Conservation (phyloP, 1,140 invertebrate species). For the Drosophila willistoni region DNA sequence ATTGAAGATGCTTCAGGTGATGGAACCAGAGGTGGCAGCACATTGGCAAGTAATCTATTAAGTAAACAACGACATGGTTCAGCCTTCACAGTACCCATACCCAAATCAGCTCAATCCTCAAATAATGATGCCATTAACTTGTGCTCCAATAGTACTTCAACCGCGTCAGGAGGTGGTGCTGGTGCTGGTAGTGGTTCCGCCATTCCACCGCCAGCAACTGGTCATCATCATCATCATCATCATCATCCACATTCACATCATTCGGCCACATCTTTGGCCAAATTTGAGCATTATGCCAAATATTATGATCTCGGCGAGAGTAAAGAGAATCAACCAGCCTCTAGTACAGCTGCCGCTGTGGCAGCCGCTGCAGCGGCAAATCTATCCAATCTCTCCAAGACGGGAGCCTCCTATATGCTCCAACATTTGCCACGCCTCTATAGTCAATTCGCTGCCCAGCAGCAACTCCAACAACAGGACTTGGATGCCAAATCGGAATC, state of each 20-base stretch:
- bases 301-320: slow-evolving; percentile 78
- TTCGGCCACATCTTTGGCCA: slow-evolving; percentile 41
- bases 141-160: slow-evolving; percentile 32
- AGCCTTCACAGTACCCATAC: slow-evolving; percentile 87
- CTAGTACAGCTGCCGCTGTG: slow-evolving; percentile 58
- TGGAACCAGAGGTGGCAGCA: neutral
- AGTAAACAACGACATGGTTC: slow-evolving; percentile 85
- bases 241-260: neutral
- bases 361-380: slow-evolving; percentile 62
- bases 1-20: slow-evolving; percentile 2
- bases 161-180: too few relatives aligned
- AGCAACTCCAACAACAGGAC: slow-evolving; percentile 52
- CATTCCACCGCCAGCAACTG: neutral
- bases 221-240: neutral
- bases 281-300: slow-evolving; percentile 82
- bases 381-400: slow-evolving; percentile 70
- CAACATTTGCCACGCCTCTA: slow-evolving; percentile 85
- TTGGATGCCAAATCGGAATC: slow-evolving; percentile 77
- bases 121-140: slow-evolving; percentile 60
- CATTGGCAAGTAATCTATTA: slow-evolving; percentile 40
- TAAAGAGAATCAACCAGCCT: slow-evolving; percentile 75
- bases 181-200: too few relatives aligned
- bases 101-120: slow-evolving; percentile 66
- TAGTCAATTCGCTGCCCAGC: slow-evolving; percentile 82
- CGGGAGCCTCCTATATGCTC: slow-evolving; percentile 85